A percentile compares a stretch with the other conserved stretches of the same genome.
Evolutionary conservation across 2,797 vertebrate species (phyloP).

Genomic region (Sebastes vulpes): DNA sequence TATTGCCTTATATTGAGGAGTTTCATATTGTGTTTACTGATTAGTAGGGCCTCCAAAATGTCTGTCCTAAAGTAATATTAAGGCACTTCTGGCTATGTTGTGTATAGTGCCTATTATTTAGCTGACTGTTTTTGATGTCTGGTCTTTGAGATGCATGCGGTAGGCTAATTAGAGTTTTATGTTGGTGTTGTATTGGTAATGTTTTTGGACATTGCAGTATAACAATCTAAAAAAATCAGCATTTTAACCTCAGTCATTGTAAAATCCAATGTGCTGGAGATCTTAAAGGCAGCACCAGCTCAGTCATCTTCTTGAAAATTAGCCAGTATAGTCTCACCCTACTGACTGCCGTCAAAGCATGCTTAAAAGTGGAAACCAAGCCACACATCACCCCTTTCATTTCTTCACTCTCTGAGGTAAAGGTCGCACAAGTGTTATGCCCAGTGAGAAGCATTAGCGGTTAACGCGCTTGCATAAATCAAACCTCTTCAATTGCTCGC

Average conservation of each 20-base stretch:
- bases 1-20: background rate
- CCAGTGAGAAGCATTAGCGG: conserved; percentile 15
- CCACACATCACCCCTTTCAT: background rate
- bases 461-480: conserved; percentile 16
- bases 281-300: background rate
- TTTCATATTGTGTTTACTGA: background rate
- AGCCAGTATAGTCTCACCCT: background rate
- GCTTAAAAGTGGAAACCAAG: background rate
- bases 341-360: background rate
- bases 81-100: background rate
- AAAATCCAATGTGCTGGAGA: background rate
- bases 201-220: background rate
- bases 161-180: background rate
- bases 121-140: background rate
- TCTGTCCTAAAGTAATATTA: background rate
- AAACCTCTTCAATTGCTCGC: conserved; percentile 5
- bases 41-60: background rate
- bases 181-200: background rate
- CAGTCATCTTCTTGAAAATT: background rate
- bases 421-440: conserved; percentile 22
- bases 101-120: background rate
- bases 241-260: background rate
- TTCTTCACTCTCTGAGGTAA: conserved; percentile 17
- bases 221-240: background rate
- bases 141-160: background rate